Base-by-base conservation (phyloP, 64 coral and sea anemone species). In the Actinia tenebrosa region DNA sequence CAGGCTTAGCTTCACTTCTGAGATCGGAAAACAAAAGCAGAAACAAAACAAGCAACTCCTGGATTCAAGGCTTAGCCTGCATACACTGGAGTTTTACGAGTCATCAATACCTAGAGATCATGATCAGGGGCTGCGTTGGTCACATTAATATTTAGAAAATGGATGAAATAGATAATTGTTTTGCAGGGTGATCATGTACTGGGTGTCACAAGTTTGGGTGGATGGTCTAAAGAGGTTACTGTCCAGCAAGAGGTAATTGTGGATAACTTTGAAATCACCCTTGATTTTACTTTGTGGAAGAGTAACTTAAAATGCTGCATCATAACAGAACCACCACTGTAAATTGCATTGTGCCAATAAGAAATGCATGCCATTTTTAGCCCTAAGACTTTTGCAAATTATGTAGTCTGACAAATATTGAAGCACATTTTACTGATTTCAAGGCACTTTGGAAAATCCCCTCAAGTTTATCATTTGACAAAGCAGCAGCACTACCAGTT, bases 361-460 rank as follows among this genome's bases (percentile, higher is more conserved):
- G 3, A 50, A 8, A 8, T 50, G 47, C 7, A 50, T 50, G 7
- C 47, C 3, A 50, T 4, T 50, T 50, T 50, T 50, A 4, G 7
- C 4, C 47, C 47, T 50, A 8, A 50, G 7, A 50, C 7, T 4
- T 50, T 58, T 58, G 56, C 56, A 58, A 11, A 58, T 66, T 5
- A 72, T n/a, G 17, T 66, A 22, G 63, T n/a, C 47, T 50, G 47
- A 69, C n/a, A 69, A 69, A 4, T 14, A 42, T 10, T 23, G 3
- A 75, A 15, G 10, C 25, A 13, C 3, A 37, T 75, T 13, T 30
- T 0, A 37, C 25, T 30, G 25, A 30, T 27, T 75, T 75, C 1
- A 37, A 98, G 96, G 87, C 86, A 53, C 50, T 98, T 68, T 95
- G 89, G 92, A 92, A 87, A 44, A 88, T 98, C 37, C 93, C 96